A percentile compares a stretch with the other conserved stretches of the same genome.
Evolutionary conservation across 2,113 vertebrate species (phyloP).

Genomic region (Chamaetylas fuelleborni): DNA sequence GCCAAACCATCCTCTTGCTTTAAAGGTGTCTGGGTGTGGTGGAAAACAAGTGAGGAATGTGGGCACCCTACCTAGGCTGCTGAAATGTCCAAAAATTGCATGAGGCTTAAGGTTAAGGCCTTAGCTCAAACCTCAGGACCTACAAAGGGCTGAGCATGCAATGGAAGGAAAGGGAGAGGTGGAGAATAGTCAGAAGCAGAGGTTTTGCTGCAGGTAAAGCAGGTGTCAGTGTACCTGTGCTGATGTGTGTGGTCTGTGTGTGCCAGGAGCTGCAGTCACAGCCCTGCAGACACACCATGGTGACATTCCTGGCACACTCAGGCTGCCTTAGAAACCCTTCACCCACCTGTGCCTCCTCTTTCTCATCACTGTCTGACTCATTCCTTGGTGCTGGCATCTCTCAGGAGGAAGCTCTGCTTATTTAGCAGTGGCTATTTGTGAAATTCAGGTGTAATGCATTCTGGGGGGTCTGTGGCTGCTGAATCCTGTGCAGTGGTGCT

Average conservation of each 20-base stretch:
- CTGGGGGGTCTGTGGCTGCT: not conserved
- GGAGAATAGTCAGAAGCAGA: not conserved
- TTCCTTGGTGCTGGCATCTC: not conserved
- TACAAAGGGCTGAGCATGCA: not conserved
- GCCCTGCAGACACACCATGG: not conserved
- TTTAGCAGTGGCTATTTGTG: not conserved
- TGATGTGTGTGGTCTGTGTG: not conserved
- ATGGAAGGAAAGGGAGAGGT: not conserved
- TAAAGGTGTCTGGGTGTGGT: not conserved
- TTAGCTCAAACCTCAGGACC: not conserved
- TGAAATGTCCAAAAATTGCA: not conserved
- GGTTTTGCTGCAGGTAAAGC: too few relatives aligned
- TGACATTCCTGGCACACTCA: not conserved
- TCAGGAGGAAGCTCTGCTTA: not conserved
- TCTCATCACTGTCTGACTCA: rapidly evolving
- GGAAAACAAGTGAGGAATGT: not conserved
- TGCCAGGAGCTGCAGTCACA: not conserved
- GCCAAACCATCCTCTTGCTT: not conserved
- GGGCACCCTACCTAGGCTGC: not conserved
- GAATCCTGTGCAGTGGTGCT: not conserved
- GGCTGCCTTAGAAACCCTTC: not conserved
- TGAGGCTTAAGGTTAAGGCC: not conserved
- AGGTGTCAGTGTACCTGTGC: not conserved
- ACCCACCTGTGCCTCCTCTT: not conserved
- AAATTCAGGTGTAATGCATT: not conserved